These are phyloP conservation scores for Pantherophis alleghaniensis DNA, from an alignment of 2,797 vertebrate genomes.

Conservation along the genomic window DNA sequence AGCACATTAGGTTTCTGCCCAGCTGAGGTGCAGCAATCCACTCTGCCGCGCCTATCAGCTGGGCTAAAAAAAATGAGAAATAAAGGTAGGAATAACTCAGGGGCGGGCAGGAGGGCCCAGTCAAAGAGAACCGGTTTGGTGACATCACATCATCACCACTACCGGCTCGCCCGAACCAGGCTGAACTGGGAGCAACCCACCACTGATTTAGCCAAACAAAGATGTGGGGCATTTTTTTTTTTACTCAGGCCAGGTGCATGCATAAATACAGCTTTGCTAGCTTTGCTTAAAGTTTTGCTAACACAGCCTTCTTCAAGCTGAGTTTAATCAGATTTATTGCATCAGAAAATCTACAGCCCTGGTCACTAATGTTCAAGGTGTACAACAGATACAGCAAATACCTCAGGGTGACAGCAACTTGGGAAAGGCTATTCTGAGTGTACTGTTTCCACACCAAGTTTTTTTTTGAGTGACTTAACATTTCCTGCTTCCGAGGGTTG, in stretches of 20 bases:
- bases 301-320: not conserved
- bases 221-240: not conserved
- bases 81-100: no score
- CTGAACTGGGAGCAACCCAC: no score
- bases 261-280: not conserved
- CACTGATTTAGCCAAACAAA: not conserved
- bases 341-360: not conserved
- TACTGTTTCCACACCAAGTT: slow-evolving; percentile 60
- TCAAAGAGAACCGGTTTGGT: no score
- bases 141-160: no score
- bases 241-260: not conserved
- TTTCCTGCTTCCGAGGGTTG: not conserved
- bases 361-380: not conserved
- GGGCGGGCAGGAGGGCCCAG: no score
- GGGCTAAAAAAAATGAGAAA: no score
- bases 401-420: not conserved
- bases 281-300: not conserved
- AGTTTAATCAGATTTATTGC: not conserved
- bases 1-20: no score
- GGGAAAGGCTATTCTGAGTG: not conserved
- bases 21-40: no score
- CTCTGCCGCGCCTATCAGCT: no score
- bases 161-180: no score
- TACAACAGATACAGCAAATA: not conserved
- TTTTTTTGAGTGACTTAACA: not conserved